Evolutionary conservation across 2,888 invertebrate genomes (phyloP).

Genomic region (Apodemia duryi): DNA sequence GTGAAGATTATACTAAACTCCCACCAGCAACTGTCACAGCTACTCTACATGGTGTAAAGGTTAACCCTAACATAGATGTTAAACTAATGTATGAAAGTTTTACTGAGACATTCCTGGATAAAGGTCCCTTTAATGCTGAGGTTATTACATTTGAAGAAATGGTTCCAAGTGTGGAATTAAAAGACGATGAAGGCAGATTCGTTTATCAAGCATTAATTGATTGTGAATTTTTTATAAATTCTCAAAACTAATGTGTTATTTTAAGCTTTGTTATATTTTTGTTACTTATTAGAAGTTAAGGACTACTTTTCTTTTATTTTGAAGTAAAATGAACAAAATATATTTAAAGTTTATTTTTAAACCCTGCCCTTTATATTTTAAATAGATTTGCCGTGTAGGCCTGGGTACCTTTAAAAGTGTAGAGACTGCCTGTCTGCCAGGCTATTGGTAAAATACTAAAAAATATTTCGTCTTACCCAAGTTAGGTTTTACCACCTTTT

Average conservation of each 20-base stretch:
- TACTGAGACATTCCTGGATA: constrained; percentile 46
- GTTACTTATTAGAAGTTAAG: not conserved
- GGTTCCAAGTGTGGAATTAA: constrained; percentile 51
- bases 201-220: constrained; percentile 52
- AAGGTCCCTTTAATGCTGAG: constrained; percentile 53
- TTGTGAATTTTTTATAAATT: constrained; percentile 31
- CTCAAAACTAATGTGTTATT: not conserved
- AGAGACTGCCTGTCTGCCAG: no score
- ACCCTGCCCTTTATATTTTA: no score
- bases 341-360: not conserved
- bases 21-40: constrained; percentile 76
- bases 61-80: constrained; percentile 50
- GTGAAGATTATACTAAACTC: constrained; percentile 64
- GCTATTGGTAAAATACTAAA: no score
- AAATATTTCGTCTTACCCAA: no score
- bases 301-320: not conserved
- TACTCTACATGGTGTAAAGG: constrained; percentile 54
- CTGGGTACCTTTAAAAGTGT: no score
- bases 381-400: no score
- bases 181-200: constrained; percentile 44
- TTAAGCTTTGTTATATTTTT: not conserved
- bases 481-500: no score
- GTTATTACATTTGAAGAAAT: constrained; percentile 40
- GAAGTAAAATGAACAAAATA: not conserved
- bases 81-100: constrained; percentile 48